Conservation (phyloP, 2,797 vertebrate species). For the Varecia variegata region DNA sequence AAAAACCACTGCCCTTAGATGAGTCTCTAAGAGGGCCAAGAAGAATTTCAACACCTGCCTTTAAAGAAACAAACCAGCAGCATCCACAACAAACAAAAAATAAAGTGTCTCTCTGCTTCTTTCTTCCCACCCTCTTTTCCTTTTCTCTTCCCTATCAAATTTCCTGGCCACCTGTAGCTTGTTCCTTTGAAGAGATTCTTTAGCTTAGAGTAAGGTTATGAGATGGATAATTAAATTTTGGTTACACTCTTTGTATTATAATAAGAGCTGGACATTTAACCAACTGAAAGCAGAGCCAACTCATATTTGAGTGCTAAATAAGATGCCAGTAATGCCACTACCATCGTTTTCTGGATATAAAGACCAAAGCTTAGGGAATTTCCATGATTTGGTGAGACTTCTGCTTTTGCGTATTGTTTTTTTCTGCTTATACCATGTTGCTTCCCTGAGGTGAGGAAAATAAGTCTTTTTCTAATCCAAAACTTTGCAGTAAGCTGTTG, state of each 20-base stretch:
- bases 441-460: conserved; percentile 28
- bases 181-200: neutral
- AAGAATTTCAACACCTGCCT: neutral
- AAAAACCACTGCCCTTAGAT: neutral
- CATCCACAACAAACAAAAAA: neutral
- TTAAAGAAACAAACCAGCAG: neutral
- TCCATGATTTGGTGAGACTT: neutral
- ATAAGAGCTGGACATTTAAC: neutral
- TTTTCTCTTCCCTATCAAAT: neutral
- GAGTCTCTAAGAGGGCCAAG: neutral
- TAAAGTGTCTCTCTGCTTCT: neutral
- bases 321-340: neutral
- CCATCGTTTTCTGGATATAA: neutral
- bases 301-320: neutral
- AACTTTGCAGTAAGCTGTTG: neutral
- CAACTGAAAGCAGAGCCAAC: neutral
- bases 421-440: neutral
- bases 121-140: neutral
- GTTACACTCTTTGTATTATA: neutral
- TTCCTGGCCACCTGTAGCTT: neutral
- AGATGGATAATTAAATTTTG: neutral
- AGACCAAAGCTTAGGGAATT: neutral
- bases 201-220: neutral
- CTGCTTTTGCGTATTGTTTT: neutral
- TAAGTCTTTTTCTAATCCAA: conserved; percentile 6